Percentiles rank a stretch among this genome's conserved stretches.
Evolutionary conservation across 2,113 vertebrate genomes (phyloP).

Genomic region (Pristiophorus japonicus): DNA sequence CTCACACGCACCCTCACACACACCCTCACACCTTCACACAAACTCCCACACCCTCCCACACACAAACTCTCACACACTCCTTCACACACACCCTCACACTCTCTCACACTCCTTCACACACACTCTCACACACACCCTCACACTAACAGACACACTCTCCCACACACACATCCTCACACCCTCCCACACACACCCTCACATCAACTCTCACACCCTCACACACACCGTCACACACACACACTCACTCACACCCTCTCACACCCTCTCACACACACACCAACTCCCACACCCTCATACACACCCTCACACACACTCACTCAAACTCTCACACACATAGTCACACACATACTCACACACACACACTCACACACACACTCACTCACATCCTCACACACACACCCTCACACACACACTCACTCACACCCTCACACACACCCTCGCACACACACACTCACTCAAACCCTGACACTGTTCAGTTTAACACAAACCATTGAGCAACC

Average conservation of each 20-base stretch:
- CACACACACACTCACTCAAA: too few relatives aligned
- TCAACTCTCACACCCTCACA: not conserved
- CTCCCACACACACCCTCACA: not conserved
- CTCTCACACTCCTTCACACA: too few relatives aligned
- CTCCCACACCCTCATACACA: too few relatives aligned
- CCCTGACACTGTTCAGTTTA: not conserved
- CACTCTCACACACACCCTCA: too few relatives aligned
- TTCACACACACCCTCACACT: too few relatives aligned
- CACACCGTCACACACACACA: not conserved
- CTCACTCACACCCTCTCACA: too few relatives aligned
- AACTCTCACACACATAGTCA: too few relatives aligned
- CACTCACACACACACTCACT: not conserved
- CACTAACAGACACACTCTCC: too few relatives aligned
- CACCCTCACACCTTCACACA: too few relatives aligned
- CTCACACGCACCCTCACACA: not conserved
- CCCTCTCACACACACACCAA: too few relatives aligned
- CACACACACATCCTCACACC: not conserved
- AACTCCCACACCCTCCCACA: not conserved
- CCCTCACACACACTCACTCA: not conserved
- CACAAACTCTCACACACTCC: too few relatives aligned
- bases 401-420: not conserved
- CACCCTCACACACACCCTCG: not conserved
- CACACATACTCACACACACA: not conserved
- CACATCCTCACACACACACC: not conserved
- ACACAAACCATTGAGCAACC: not conserved